Base-by-base conservation (phyloP, 1,140 invertebrate genomes). In the Eulimnadia texana region DNA sequence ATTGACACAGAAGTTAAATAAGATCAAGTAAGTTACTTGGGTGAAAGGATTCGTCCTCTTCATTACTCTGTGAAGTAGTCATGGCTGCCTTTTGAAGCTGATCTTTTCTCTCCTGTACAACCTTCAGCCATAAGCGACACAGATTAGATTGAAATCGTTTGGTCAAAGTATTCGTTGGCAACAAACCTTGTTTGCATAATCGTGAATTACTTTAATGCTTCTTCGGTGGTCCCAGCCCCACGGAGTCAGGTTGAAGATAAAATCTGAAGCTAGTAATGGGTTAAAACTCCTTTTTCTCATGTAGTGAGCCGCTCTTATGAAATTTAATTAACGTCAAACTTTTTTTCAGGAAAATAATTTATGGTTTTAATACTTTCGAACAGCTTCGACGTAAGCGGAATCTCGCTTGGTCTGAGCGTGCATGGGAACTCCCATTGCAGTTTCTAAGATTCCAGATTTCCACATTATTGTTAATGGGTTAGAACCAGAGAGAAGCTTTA, bases 111-210 rank as follows among this genome's bases (percentile, higher is more conserved):
- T 42, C 33, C 16, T 6, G 6, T 42, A 42, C 16, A 42, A 42
- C 33, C 33, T 42, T 42, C 16, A 16, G 16, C 16, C 33, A 42
- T 16, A 42, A 9, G 16, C 6, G 16, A 42, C 16, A 16, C 6
- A 42, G 16, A 9, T 9, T 16, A 42, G 16, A 9, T 16, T 9
- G 6, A 9, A 9, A 42, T 16, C 6, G 6, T 42, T 6, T 42
- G 6, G 33, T 42, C 6, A 16, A 9, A 42, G 33, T 42, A 16
- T 42, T 42, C 33, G 6, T 42, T 16, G 16, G 16, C 33, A 42
- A 16, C n/a, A n/a, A n/a, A 86, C 83, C 73, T 81, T 78, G 64
- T 80, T 76, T 1, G 84, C 84, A 63, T 88, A 86, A 13, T 71
- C 71, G 65, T 91, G 86, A 27, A 93, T 72, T 47, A 81, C 72